Evolutionary conservation across 2,888 invertebrate genomes (phyloP).

Genomic region (Spisula solida): DNA sequence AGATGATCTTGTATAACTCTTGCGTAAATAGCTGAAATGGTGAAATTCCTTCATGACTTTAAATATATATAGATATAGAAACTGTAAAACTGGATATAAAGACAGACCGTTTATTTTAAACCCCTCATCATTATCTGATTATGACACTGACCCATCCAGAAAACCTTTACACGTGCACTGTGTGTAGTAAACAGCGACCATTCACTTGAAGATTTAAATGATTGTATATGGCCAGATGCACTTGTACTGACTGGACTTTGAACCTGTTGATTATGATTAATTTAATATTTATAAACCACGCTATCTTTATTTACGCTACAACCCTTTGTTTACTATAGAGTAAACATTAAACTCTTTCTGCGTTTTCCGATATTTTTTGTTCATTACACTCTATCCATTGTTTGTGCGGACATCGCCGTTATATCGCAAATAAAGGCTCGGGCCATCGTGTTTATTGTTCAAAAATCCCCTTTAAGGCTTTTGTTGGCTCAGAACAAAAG

Average conservation of each 20-base stretch:
- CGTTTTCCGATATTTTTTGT: constrained; percentile 27
- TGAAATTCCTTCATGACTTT: not conserved
- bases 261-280: constrained; percentile 33
- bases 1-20: not conserved
- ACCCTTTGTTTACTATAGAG: constrained; percentile 4
- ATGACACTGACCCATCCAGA: not conserved
- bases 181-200: not conserved
- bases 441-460: constrained; percentile 39
- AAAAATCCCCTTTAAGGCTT: constrained; percentile 49
- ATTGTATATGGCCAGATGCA: constrained; percentile 28
- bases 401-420: constrained; percentile 21
- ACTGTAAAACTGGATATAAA: no score
- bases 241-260: constrained; percentile 56
- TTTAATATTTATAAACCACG: constrained; percentile 23
- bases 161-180: not conserved
- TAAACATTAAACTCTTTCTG: not conserved
- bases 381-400: constrained; percentile 24
- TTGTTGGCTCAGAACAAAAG: constrained; percentile 41
- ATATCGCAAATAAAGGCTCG: constrained; percentile 27
- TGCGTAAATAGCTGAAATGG: not conserved
- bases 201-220: constrained; percentile 26
- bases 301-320: constrained; percentile 31
- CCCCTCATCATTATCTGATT: not conserved
- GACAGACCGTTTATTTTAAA: not conserved
- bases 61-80: no score